Conservation (phyloP, 2,888 invertebrate species). For the Drosophila neutralis region DNA sequence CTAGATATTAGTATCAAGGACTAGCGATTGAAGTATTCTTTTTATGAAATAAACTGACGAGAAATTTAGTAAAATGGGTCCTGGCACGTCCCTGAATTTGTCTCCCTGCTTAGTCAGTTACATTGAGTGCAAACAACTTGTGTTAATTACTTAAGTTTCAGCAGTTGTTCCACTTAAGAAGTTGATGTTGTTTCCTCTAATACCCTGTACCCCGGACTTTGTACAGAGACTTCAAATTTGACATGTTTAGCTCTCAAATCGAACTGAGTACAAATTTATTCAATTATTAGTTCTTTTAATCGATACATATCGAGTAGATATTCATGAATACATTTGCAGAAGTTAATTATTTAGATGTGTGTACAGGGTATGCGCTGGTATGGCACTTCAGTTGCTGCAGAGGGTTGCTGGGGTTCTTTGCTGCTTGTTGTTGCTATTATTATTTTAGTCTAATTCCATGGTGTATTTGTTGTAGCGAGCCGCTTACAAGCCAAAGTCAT, state of each 20-base stretch:
- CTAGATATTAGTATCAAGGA: neutral
- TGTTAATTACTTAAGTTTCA: constrained; percentile 80
- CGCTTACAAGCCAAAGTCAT: constrained; percentile 72
- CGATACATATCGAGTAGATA: neutral
- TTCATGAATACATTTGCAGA: neutral
- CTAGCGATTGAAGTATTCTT: constrained; percentile 8
- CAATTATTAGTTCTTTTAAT: neutral
- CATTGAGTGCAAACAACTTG: constrained; percentile 69
- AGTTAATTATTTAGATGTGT: neutral
- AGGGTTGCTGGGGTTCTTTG: neutral
- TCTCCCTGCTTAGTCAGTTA: constrained; percentile 31
- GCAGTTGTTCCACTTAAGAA: constrained; percentile 74
- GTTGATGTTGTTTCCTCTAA: constrained; percentile 33
- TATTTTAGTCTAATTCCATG: constrained; percentile 65
- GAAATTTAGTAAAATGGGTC: neutral
- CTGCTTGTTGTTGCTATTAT: constrained; percentile 33
- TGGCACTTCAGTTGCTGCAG: neutral
- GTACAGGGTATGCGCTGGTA: neutral
- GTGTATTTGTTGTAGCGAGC: constrained; percentile 68
- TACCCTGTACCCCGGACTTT: neutral
- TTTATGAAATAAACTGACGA: neutral
- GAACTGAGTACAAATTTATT: neutral
- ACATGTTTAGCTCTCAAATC: neutral
- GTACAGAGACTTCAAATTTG: neutral
- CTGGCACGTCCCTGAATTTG: constrained; percentile 1